phyloP scores from a whole-genome alignment of 2,888 invertebrate genomes.

The Plusia festucae region DNA sequence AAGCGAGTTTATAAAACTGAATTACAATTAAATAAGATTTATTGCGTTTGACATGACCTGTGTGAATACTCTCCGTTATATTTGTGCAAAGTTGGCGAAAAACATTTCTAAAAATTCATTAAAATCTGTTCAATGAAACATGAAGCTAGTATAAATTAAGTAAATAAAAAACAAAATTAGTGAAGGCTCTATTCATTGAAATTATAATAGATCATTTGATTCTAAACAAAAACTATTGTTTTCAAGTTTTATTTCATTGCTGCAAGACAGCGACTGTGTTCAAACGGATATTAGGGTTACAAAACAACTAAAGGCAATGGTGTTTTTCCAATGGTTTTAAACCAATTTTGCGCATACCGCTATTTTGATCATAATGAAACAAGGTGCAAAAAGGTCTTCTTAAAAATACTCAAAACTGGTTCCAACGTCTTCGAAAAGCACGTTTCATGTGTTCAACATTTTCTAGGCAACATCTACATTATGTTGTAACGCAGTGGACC shows the following conservation, averaged over 20 bases:
- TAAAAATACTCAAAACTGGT: slow-evolving; percentile 10
- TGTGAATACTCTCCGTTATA: slow-evolving; percentile 34
- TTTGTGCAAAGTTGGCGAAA: slow-evolving; percentile 49
- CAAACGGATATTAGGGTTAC: neutral
- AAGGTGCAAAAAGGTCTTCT: neutral
- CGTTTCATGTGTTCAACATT: slow-evolving; percentile 55
- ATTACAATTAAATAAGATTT: slow-evolving; percentile 33
- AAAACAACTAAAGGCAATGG: neutral
- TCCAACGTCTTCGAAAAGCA: slow-evolving; percentile 13
- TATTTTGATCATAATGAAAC: neutral
- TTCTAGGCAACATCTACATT: slow-evolving; percentile 69
- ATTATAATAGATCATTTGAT: no score
- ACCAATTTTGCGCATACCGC: neutral
- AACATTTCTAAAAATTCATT: slow-evolving; percentile 18
- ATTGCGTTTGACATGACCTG: slow-evolving; percentile 30
- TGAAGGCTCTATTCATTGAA: neutral
- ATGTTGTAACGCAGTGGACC: slow-evolving; percentile 72
- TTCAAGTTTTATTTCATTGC: neutral
- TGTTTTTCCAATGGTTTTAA: neutral
- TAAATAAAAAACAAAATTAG: slow-evolving; percentile 7
- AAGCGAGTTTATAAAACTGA: slow-evolving; percentile 34
- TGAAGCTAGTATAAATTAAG: neutral
- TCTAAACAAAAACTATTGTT: no score
- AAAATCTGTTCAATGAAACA: neutral
- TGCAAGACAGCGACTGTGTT: neutral